Base-by-base conservation (phyloP, 2,888 invertebrate genomes). In the Caenorhabditis sinica region DNA sequence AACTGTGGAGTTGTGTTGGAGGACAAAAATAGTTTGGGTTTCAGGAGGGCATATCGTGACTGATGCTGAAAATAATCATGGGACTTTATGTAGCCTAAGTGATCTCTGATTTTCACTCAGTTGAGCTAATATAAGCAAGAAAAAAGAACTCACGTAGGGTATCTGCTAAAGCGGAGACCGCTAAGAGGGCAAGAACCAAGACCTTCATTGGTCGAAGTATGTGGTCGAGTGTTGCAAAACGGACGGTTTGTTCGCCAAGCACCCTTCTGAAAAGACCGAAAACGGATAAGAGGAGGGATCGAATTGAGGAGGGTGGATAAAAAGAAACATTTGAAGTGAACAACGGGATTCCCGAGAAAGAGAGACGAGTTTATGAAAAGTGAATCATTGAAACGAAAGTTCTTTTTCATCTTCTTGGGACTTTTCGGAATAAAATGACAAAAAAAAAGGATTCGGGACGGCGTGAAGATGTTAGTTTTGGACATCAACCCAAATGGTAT, bases 1-100 rank as follows among this genome's bases (percentile, higher is more conserved):
- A 58, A 85, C 76, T 28, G 92, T 91, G 53, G 87, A 69, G 77
- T 92, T 92, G 88, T 92, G 92, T 65, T 91, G 91, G 51, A 92
- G 89, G 20, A 92, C 87, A 81, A 92, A 92, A 43, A 92, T 89
- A 13, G 92, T 89, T 53, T 90, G 80, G 8, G 86, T 83, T 23
- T 88, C 92, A 15, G 82, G 73, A 30, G 85, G 84, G 51, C 90
- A 90, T 72, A 83, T 61, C n/a, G 89, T 79, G 17, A 89, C 87
- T 17, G 88, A 86, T 28, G 88, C 91, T 91, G 87, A 83, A 90
- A 85, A 30, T 23, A 33, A n/a, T 13, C 30, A 5, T n/a, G n/a
- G n/a, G n/a, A n/a, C n/a, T n/a, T n/a, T n/a, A n/a, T n/a, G n/a
- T n/a, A n/a, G n/a, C n/a, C n/a, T n/a, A n/a, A n/a, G 28, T 3